Conservation (phyloP, 2,113 vertebrate species). For the Nipponia nippon region DNA sequence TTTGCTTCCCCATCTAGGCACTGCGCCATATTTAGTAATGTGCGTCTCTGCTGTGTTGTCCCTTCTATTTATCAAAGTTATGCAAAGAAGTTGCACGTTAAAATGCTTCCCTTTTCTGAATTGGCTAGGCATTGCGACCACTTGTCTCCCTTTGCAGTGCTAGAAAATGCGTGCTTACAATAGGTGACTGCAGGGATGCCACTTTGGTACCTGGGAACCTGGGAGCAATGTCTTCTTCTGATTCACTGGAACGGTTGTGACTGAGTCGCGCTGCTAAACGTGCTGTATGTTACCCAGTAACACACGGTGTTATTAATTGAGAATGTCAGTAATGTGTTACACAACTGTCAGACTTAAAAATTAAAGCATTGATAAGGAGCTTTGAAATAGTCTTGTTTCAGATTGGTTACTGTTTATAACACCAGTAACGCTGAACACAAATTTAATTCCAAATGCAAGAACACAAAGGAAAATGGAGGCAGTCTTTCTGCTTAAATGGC, state of each 20-base stretch:
- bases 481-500: neutral
- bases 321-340: neutral
- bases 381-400: neutral
- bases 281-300: neutral
- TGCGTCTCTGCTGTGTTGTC: neutral
- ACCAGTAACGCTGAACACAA: neutral
- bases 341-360: neutral
- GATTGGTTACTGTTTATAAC: neutral
- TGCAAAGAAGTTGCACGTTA: neutral
- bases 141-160: neutral
- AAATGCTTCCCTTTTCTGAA: neutral
- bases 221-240: neutral
- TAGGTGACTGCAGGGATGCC: neutral
- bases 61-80: conserved; percentile 5
- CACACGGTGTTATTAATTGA: neutral
- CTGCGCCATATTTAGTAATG: neutral
- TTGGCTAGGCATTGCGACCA: neutral
- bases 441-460: neutral
- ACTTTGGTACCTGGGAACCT: neutral
- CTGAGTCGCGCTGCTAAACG: neutral
- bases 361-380: neutral
- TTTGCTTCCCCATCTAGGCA: neutral
- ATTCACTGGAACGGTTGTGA: accelerated
- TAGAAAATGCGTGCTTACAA: neutral
- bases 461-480: neutral